Base-by-base conservation (phyloP, 2,888 invertebrate species). In the Conops quadrifasciatus region DNA sequence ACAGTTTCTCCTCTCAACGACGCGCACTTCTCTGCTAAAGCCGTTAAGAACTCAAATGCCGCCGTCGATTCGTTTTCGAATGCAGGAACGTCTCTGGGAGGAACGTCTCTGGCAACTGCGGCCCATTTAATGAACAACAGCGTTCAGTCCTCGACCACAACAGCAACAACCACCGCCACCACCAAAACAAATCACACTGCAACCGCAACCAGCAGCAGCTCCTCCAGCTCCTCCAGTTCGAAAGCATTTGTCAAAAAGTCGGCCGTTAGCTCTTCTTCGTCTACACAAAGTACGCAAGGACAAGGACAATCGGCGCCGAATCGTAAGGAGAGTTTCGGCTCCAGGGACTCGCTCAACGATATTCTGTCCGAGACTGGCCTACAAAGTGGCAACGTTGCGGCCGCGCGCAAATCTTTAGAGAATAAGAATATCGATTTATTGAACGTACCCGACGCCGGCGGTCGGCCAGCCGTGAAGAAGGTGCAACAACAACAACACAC, bases 361-460 rank as follows among this genome's bases (percentile, higher is more conserved):
- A 85, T 85, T 72, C 80, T 84, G 67, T 84, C 79, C 66, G 85
- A 85, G 72, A 84, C 84, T 68, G 84, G 84, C 7, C 78, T 85
- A 75, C 80, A 82, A 72, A 82, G 81, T 49, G 86, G 85, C 68
- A 87, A 86, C 80, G 86, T 88, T 74, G 88, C 88, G n/a, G 86
- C 88, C 53, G 88, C 88, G 82, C 85, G 89, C 77, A 88, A 88
- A 79, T 89, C 88, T 21, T 78, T 89, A 76, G 86, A 87, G 75
- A 85, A 82, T 73, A 85, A 85, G 77, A 84, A 82, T 73, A 77
- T 83, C 16, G 85, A 85, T 74, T 74, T 83, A 71, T 79, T 80
- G 72, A 83, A 83, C 72, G 74, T 80, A 28, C 76, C 77, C 71
- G 78, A 78, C 72, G 47, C 70, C 13, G 69, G 67, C 28, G 67